Conservation (phyloP, 2,888 invertebrate genomes). For the Tinea trinotella region DNA sequence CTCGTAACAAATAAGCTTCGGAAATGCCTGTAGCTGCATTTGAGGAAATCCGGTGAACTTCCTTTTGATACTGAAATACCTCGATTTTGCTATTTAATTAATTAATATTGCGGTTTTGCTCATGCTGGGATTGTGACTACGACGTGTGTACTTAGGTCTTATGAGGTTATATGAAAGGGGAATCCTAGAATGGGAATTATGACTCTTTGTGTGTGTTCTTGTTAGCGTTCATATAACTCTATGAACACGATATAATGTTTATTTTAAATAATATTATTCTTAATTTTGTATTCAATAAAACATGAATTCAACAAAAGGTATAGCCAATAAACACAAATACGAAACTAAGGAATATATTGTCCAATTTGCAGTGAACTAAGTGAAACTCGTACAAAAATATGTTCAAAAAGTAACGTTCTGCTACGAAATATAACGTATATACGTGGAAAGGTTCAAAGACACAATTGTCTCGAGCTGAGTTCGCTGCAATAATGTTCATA, state of each 20-base stretch:
- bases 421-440: constrained; percentile 11
- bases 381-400: constrained; percentile 22
- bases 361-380: constrained; percentile 19
- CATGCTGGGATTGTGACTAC: neutral
- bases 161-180: constrained; percentile 25
- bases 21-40: constrained; percentile 14
- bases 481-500: constrained; percentile 22
- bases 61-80: constrained; percentile 14
- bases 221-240: too few species aligned
- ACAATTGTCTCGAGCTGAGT: constrained; percentile 19
- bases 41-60: constrained; percentile 11
- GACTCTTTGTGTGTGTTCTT: too few species aligned
- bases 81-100: constrained; percentile 4
- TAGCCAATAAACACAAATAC: too few species aligned
- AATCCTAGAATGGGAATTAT: too few species aligned
- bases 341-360: constrained; percentile 23
- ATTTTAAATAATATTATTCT: too few species aligned
- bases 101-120: constrained; percentile 6
- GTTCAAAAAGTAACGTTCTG: constrained; percentile 8
- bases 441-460: constrained; percentile 17
- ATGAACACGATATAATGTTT: too few species aligned
- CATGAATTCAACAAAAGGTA: too few species aligned
- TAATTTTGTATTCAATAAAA: too few species aligned
- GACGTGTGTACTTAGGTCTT: too few species aligned
- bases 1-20: constrained; percentile 2